Conservation (phyloP, 2,888 invertebrate genomes). For the Lasioglossum figueresi region DNA sequence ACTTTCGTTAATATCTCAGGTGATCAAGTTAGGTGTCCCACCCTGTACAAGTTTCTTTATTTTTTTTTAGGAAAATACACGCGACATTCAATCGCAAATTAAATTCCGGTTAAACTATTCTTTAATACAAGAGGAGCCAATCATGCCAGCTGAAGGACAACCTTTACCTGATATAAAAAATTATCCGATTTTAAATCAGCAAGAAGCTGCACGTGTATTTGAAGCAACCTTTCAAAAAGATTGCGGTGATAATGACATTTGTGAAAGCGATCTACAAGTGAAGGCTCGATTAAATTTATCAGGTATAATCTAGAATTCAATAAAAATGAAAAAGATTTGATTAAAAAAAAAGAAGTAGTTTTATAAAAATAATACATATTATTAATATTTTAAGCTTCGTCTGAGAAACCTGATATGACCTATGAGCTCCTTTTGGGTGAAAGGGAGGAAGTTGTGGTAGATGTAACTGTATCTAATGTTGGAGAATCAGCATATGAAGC, state of each 20-base stretch:
- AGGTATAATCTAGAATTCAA: constrained; percentile 78
- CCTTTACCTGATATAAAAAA: constrained; percentile 89
- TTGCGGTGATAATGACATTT: constrained; percentile 94
- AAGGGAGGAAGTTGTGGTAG: constrained; percentile 90
- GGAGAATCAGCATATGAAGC: constrained; percentile 97
- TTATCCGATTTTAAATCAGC: constrained; percentile 95
- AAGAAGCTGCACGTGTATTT: constrained; percentile 91
- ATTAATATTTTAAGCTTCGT: constrained; percentile 74
- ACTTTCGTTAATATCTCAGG: too few species aligned
- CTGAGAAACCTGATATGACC: constrained; percentile 75
- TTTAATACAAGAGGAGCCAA: constrained; percentile 89
- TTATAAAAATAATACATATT: constrained; percentile 3
- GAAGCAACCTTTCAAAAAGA: constrained; percentile 95
- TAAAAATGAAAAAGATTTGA: neutral
- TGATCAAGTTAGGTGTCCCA: neutral
- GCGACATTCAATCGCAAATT: constrained; percentile 95
- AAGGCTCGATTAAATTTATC: constrained; percentile 87
- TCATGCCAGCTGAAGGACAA: constrained; percentile 84
- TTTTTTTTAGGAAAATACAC: constrained; percentile 88
- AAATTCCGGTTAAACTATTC: constrained; percentile 94
- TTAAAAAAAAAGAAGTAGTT: neutral
- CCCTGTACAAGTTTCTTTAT: neutral
- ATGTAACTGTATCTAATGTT: constrained; percentile 90
- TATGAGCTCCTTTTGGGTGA: constrained; percentile 88
- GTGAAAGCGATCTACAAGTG: constrained; percentile 92